Evolutionary conservation across 2,888 invertebrate species (phyloP).

Genomic region (Agonopterix subpropinquella): DNA sequence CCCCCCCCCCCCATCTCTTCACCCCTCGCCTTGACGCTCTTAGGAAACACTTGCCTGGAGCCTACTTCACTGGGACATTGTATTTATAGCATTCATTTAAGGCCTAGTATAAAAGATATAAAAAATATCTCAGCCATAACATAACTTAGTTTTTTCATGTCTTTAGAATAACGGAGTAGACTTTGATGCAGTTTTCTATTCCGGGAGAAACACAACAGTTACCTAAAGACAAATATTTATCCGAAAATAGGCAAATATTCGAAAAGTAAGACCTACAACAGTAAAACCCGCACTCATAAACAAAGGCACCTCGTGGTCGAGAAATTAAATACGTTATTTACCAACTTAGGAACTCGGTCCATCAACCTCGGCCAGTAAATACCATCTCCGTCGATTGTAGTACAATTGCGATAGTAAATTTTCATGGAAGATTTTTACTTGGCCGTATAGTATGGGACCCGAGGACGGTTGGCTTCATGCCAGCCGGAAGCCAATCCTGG

Average conservation of each 20-base stretch:
- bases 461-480: slow-evolving; percentile 48
- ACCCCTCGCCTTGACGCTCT: slow-evolving; percentile 18
- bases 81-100: not conserved
- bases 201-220: no score
- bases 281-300: not conserved
- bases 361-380: slow-evolving; percentile 6
- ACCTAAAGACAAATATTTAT: no score
- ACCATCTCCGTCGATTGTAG: slow-evolving; percentile 2
- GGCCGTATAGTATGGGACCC: slow-evolving; percentile 29
- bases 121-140: no score
- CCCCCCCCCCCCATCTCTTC: slow-evolving; percentile 12
- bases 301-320: not conserved
- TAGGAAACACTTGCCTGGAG: slow-evolving; percentile 18
- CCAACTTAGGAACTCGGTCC: not conserved
- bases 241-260: no score
- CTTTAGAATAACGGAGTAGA: no score
- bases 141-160: no score
- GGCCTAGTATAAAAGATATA: no score
- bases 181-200: no score
- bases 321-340: not conserved
- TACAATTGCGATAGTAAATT: slow-evolving; percentile 23
- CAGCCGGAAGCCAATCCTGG: slow-evolving; percentile 60
- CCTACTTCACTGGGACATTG: slow-evolving; percentile 21
- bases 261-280: no score
- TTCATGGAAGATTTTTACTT: slow-evolving; percentile 29